Base-by-base conservation (phyloP, 2,797 vertebrate genomes). In the Tadarida brasiliensis region DNA sequence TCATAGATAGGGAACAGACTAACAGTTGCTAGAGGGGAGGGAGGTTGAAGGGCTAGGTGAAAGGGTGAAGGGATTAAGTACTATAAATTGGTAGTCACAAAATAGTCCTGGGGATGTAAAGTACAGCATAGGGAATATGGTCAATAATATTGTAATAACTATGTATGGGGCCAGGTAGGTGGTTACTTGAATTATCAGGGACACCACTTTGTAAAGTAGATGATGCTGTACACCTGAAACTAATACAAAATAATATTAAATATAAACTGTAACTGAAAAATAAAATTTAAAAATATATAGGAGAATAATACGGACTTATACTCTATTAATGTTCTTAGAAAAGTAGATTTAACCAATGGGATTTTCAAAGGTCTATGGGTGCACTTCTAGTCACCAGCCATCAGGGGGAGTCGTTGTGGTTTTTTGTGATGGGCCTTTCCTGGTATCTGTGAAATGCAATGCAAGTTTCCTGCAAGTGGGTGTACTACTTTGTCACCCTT, bases 331-430 rank as follows among this genome's bases (percentile, higher is more conserved):
- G 15, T 71, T 80, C 54, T 91, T 70, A 54, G 44, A 44, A 67
- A 96, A 95, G 17, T 65, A 30, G 61, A 78, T 90, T 70, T 89
- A 77, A 74, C 15, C 15, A 85, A 22, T 4, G 15, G 22, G 16
- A 76, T 87, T 94, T 95, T 76, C 56, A 15, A 89, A 91, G 26
- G 28, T 68, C 16, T 93, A 8, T 57, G 20, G 56, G 49, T 91
- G 39, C 28, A 93, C 70, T 87, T 85, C n/a, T 24, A 95, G 28
- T 33, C 49, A 77, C 11, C 9, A 77, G 17, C 76, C 85, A 65
- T 80, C 15, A 96, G 86, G 35, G 94, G 65, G 78, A 70, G 68
- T 19, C 39, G 33, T 28, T 89, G 91, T 71, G 63, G 84, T 82
- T 97, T 71, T 78, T 14, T 73, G 28, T 35, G 26, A 28, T 51